Conservation (phyloP, 2,888 invertebrate genomes). For the Lumbricus terrestris region DNA sequence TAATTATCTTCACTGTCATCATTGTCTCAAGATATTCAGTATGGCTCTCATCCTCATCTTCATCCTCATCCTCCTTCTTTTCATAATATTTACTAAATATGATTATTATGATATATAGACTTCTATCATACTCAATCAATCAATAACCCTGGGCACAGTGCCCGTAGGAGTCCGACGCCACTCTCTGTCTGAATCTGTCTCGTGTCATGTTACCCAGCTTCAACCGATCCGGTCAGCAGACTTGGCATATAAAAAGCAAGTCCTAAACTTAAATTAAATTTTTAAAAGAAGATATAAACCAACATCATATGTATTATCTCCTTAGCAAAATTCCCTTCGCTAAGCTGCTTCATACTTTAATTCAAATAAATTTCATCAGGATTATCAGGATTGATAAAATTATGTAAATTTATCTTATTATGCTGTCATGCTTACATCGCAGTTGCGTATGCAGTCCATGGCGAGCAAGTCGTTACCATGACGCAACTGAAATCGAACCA, state of each 20-base stretch:
- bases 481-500: slow-evolving; percentile 88
- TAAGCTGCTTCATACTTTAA: background rate
- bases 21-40: background rate
- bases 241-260: too few species aligned
- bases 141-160: too few species aligned
- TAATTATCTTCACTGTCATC: background rate
- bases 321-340: background rate
- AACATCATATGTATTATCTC: too few species aligned
- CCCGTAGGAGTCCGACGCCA: too few species aligned
- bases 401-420: background rate
- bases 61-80: background rate
- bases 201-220: too few species aligned
- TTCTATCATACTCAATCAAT: too few species aligned
- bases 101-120: too few species aligned
- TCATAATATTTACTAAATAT: background rate
- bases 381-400: background rate
- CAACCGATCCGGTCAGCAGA: too few species aligned
- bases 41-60: background rate
- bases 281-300: too few species aligned
- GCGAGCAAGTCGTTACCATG: slow-evolving; percentile 92
- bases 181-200: too few species aligned
- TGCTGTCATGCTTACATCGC: slow-evolving; percentile 66
- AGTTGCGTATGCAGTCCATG: slow-evolving; percentile 87
- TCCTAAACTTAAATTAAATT: too few species aligned
- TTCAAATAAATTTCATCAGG: background rate